A percentile compares a stretch with the other conserved stretches of the same genome.
phyloP scores from a whole-genome alignment of 2,113 vertebrate species.

The Beaufortia kweichowensis region DNA sequence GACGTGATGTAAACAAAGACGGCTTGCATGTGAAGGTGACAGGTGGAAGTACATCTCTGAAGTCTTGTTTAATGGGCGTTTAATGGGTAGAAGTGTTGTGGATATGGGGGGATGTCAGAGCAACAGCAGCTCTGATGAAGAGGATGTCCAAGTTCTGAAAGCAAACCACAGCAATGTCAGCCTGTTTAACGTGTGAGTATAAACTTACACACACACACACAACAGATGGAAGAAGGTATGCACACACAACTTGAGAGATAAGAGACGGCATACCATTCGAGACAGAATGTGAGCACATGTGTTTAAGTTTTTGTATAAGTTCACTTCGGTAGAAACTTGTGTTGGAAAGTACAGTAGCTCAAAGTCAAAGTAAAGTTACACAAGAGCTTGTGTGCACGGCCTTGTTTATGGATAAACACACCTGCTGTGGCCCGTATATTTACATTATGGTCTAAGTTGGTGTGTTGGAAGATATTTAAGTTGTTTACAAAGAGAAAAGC shows the following conservation, averaged over 20 bases:
- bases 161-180: conserved; percentile 53
- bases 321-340: conserved; percentile 34
- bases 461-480: neutral
- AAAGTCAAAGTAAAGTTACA: conserved; percentile 37
- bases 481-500: neutral
- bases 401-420: conserved; percentile 49
- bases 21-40: neutral
- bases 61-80: conserved; percentile 47
- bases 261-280: conserved; percentile 8
- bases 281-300: conserved; percentile 36
- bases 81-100: conserved; percentile 47
- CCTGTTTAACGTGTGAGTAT: conserved; percentile 54
- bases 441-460: conserved; percentile 4
- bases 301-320: conserved; percentile 29
- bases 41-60: neutral
- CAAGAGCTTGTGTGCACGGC: conserved; percentile 57
- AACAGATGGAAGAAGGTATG: conserved; percentile 34
- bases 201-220: conserved; percentile 44
- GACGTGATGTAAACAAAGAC: neutral
- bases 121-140: conserved; percentile 52
- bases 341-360: neutral
- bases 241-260: conserved; percentile 29
- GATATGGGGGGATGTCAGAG: conserved; percentile 60
- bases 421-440: conserved; percentile 5
- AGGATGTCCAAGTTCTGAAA: conserved; percentile 48